Evolutionary conservation across 2,797 vertebrate genomes (phyloP).

Genomic region (Spondyliosoma cantharus): DNA sequence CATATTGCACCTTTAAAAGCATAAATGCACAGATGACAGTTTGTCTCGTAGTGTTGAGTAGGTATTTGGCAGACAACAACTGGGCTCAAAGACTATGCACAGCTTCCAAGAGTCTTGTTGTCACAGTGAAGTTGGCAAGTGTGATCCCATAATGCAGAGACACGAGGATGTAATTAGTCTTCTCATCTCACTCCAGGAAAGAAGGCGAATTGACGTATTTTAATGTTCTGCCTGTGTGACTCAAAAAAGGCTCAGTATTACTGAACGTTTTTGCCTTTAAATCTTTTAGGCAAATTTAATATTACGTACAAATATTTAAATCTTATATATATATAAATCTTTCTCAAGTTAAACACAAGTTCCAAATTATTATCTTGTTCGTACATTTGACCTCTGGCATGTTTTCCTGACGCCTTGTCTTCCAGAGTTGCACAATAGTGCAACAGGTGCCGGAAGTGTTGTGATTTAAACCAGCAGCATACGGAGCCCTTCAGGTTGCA

Average conservation of each 20-base stretch:
- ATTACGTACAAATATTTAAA: neutral
- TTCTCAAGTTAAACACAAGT: neutral
- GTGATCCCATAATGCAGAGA: neutral
- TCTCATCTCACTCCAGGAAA: neutral
- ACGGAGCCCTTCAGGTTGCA: constrained; percentile 8
- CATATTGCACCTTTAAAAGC: neutral
- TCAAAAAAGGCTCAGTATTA: no score
- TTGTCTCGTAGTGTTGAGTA: neutral
- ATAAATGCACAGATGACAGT: neutral
- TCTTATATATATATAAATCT: no score
- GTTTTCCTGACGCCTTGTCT: neutral
- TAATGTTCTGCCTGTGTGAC: no score
- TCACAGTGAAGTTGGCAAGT: neutral
- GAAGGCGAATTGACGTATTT: neutral
- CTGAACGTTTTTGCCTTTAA: neutral
- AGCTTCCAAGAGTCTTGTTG: neutral
- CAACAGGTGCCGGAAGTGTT: neutral
- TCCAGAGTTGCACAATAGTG: neutral
- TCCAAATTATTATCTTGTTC: neutral
- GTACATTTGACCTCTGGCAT: neutral
- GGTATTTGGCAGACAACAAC: neutral
- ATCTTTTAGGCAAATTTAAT: neutral
- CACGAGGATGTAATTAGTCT: neutral
- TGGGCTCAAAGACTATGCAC: neutral
- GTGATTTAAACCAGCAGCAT: constrained; percentile 4